Base-by-base conservation (phyloP, 92 coral and sea anemone genomes). In the Palythoa grandiflora region DNA sequence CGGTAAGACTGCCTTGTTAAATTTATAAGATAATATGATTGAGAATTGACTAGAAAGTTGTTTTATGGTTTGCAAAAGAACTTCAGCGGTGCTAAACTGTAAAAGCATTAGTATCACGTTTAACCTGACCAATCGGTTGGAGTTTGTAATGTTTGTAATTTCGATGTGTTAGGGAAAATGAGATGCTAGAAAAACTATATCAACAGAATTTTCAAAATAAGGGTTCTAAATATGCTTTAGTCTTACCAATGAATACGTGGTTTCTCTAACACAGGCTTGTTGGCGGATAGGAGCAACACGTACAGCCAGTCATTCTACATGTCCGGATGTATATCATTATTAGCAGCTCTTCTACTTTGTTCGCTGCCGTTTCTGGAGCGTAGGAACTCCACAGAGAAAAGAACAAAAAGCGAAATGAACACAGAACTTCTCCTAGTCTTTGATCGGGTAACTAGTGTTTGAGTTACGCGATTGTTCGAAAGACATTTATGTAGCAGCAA, bases 231-330 rank as follows among this genome's bases (percentile, higher is more conserved):
- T 20, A 59, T 59, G 65, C 19, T 59, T 59, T 63, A 19, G 73
- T 28, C 74, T 70, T 0, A 11, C 16, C 5, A 19, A 51, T 51
- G 28, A 28, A 28, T 28, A 28, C 28, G 28, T 28, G 50, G 40
- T 47, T 21, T 47, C 38, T 61, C 75, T 19, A 17, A 63, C 65
- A 8, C 85, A 81, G 86, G 86, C 2, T 63, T 81, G 37, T 38
- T 81, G 63, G 86, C 86, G 16, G 86, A 81, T 38, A 66, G 13
- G 14, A 81, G 71, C 60, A 81, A 81, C 55, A 40, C 86, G 0
- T 81, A 81, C 75, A 81, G 60, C 75, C 75, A 81, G 54, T 44
- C 86, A 19, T 81, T 81, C 47, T 63, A 81, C 74, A 66, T 81
- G 86, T 81, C 86, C 0, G 86, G 86, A 5, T 65, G 86, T 44